phyloP scores from a whole-genome alignment of 2,797 vertebrate species.

The Strix occidentalis region DNA sequence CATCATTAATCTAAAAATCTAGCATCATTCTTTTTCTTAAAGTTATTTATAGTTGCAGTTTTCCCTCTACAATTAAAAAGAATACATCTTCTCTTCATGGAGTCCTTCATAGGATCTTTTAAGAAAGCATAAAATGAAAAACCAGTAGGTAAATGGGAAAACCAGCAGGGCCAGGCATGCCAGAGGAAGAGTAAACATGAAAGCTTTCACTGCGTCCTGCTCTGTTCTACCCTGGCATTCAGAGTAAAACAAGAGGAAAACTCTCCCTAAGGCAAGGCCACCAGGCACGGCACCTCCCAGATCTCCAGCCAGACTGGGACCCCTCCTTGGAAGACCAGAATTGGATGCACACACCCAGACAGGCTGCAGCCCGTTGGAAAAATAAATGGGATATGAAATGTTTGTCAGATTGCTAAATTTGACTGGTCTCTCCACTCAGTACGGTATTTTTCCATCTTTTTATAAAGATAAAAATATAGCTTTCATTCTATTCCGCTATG shows the following conservation, averaged over 20 bases:
- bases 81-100: background rate
- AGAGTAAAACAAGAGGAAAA: background rate
- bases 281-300: background rate
- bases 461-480: background rate
- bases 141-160: background rate
- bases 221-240: background rate
- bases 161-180: background rate
- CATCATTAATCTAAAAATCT: background rate
- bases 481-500: background rate
- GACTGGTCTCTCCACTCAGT: background rate
- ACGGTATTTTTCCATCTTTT: background rate
- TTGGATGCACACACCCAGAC: fast-evolving
- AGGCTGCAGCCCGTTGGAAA: background rate
- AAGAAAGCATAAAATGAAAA: background rate
- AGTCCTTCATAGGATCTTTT: background rate
- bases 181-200: background rate
- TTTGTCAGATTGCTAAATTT: background rate
- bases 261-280: too few relatives aligned
- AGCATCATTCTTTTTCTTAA: background rate
- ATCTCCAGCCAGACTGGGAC: background rate
- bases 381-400: background rate
- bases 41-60: background rate
- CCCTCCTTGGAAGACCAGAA: background rate
- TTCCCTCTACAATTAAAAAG: background rate
- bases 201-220: background rate